Base-by-base conservation (phyloP, 2,888 invertebrate species). In the Allacma fusca region DNA sequence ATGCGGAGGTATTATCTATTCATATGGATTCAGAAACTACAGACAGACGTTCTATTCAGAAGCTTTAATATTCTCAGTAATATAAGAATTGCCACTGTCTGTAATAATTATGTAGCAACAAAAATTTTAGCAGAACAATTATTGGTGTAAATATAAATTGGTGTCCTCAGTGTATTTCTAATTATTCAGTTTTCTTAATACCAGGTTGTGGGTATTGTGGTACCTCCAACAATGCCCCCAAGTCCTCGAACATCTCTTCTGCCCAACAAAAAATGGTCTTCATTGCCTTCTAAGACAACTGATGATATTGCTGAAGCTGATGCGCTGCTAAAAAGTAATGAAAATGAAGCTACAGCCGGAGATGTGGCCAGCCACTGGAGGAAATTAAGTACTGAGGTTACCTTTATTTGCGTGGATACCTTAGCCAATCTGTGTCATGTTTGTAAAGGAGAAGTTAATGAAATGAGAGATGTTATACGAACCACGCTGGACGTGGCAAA, bases 221-320 rank as follows among this genome's bases (percentile, higher is more conserved):
- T 83, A 44, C 83, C 83, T n/a, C 84, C 84, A 59, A 84, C 84
- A 4, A 82, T 82, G 82, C 84, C 84, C 43, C 83, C 83, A 12
- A 83, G 83, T 71, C 84, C 84, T 24, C 70, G 84, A 24, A 80
- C 84, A 12, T 83, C 84, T 1, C 73, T 81, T 5, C 78, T 84
- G 7, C 82, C 82, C n/a, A 81, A 81, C 65, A 84, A 84, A 57
- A 84, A 84, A 57, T 84, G 84, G 84, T 82, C 82, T 19, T 84
- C 84, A 0, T 76, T 84, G 9, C 84, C 84, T 12, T 82, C 81
- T 2, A 82, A 83, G 68, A 80, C 80, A 4, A 80, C 79, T 0
- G 80, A 78, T 57, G 80, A 79, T 40, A 81, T 73, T 13, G 80
- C 78, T 26, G 76, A 59, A 5, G 76, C 73, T 7, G 81, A 79